A percentile compares a stretch with the other conserved stretches of the same genome.
These are phyloP conservation scores for Smutsia temminckii DNA, from an alignment of 2,797 vertebrate genomes.

Conservation along the genomic window DNA sequence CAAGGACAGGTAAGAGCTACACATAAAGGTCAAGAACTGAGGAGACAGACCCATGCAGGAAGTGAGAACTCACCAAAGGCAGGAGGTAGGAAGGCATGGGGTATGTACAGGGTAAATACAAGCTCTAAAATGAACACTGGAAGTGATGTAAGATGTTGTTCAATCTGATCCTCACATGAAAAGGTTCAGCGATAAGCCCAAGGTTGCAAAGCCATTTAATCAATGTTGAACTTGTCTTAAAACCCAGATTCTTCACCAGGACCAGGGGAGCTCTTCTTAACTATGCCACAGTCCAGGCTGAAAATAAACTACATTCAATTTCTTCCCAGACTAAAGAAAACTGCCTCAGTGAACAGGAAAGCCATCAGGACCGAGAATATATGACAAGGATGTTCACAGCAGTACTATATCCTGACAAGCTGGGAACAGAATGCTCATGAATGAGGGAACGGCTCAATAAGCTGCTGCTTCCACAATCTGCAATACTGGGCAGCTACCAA, in stretches of 20 bases:
- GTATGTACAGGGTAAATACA: neutral
- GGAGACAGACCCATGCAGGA: neutral
- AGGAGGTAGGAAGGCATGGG: neutral
- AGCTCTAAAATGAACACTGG: neutral
- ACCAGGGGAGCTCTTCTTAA: neutral
- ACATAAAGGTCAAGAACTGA: neutral
- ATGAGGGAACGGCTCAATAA: rapidly evolving
- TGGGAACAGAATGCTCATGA: neutral
- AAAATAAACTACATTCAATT: neutral
- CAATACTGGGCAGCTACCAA: neutral
- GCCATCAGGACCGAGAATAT: neutral
- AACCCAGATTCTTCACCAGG: neutral
- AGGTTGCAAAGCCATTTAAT: neutral
- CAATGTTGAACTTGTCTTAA: neutral
- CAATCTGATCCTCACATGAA: neutral
- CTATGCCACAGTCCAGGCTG: neutral
- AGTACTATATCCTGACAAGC: too few relatives aligned
- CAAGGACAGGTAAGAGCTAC: neutral
- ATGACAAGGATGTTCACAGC: rapidly evolving
- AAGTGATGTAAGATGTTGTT: neutral
- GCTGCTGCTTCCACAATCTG: neutral
- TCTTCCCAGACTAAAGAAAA: neutral
- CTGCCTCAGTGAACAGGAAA: neutral
- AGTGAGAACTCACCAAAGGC: neutral
- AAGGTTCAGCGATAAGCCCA: neutral